phyloP scores from a whole-genome alignment of 2,888 invertebrate genomes.

The Trichogramma dendrolimi region DNA sequence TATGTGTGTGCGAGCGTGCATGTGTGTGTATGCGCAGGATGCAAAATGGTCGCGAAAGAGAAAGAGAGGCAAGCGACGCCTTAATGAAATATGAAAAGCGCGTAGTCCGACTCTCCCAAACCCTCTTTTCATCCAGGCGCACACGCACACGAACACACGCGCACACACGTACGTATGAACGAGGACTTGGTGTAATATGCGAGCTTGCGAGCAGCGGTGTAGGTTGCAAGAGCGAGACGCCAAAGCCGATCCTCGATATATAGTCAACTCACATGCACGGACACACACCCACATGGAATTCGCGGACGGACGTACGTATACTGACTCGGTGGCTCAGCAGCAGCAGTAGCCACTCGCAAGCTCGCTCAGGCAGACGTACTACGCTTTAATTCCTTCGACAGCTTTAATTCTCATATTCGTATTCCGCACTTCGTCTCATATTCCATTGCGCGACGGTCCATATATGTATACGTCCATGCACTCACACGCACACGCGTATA shows the following conservation, averaged over 20 bases:
- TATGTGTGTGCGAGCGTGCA: constrained; percentile 11
- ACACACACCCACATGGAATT: too few relatives aligned
- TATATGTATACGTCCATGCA: neutral
- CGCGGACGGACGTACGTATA: constrained; percentile 32
- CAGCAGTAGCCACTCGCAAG: neutral
- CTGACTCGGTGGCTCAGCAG: too few relatives aligned
- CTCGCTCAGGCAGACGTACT: constrained; percentile 39
- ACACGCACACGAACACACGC: neutral
- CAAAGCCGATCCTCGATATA: constrained; percentile 46
- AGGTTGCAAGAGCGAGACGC: constrained; percentile 21
- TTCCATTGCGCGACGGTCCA: constrained; percentile 19
- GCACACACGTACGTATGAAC: neutral
- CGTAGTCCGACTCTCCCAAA: constrained; percentile 20
- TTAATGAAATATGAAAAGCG: constrained; percentile 46
- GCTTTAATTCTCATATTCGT: constrained; percentile 52
- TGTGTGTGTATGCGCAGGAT: constrained; percentile 26
- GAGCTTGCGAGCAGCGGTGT: too few relatives aligned
- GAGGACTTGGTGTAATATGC: too few relatives aligned
- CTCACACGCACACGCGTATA: neutral
- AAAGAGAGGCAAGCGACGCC: constrained; percentile 30
- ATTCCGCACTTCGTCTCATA: constrained; percentile 40
- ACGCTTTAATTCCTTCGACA: constrained; percentile 52
- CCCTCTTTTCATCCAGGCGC: neutral
- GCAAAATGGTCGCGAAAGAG: constrained; percentile 34
- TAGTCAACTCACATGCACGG: constrained; percentile 23